Base-by-base conservation (phyloP, 2,888 invertebrate genomes). In the Serrognathus titanus region DNA sequence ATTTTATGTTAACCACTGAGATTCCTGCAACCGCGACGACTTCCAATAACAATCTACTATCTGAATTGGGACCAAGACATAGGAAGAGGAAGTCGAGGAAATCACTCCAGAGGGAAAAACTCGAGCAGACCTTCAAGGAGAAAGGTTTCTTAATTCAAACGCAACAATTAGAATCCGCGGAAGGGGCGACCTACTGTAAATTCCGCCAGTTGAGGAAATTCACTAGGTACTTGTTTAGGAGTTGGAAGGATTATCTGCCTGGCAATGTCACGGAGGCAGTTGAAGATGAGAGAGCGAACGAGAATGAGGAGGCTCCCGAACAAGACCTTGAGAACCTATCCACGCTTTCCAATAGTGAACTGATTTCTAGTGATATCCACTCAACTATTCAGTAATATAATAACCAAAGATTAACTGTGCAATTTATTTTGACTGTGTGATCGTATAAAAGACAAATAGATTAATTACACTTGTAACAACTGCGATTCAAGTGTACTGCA, bases 141-240 rank as follows among this genome's bases (percentile, higher is more conserved):
- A 94, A 94, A 70, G 94, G 94, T 0, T 94, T 95, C 73, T 79
- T 95, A 48, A 94, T 95, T 54, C 94, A 95, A 73, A 95, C 94
- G 0, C 94, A 95, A 73, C 94, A 95, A 72, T 78, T 94, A 50
- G 93, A 94, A 71, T 93, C 93, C 0, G 94, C 94, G 0, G 94
- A 95, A 72, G 94, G 94, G 0, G 94, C 94, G 0, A 94, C 94
- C 0, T 95, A 94, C 70, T 95, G 95, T 76, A 95, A 95, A 75
- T 95, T 95, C 73, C 79, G 94, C 47, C 94, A 95, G 72, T 79
- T 95, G 24, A 82, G 93, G 62, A 95, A 95, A 75, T 94, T 95
- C 71, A 95, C 95, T 0, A 82, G 94, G 51, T 95, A 95, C 73
- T 79, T 95, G 61, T 94, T 94, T 69, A 83, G 94, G 66, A 94